phyloP scores from a whole-genome alignment of 2,888 invertebrate genomes.

The Pseudococcus longispinus region DNA sequence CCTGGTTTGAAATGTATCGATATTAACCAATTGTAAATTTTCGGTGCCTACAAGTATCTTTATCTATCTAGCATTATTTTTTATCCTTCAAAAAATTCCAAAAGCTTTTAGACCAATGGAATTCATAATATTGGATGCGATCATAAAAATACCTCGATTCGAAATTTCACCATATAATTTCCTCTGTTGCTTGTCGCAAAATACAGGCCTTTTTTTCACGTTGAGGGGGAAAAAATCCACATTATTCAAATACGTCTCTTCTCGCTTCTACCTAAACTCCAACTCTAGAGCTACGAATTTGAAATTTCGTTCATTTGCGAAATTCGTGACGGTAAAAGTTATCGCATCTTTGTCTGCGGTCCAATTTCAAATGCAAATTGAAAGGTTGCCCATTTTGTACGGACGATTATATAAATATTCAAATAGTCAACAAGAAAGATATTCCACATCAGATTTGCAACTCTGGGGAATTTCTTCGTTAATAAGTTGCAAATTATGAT shows the following conservation, averaged over 20 bases:
- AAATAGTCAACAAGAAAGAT: constrained; percentile 45
- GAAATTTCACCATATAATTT: not conserved
- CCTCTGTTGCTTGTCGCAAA: not conserved
- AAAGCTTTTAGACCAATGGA: too few relatives aligned
- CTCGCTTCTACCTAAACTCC: not conserved
- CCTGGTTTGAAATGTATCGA: not conserved
- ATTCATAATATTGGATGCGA: not conserved
- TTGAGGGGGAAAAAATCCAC: not conserved
- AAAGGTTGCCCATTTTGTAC: constrained; percentile 54
- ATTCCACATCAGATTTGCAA: constrained; percentile 42
- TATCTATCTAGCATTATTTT: too few relatives aligned
- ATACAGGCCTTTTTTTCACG: not conserved
- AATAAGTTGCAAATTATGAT: constrained; percentile 52
- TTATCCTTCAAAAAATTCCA: too few relatives aligned
- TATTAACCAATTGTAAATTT: not conserved
- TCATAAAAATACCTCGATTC: not conserved
- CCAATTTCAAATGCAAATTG: constrained; percentile 55
- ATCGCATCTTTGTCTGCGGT: constrained; percentile 53
- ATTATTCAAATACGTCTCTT: constrained; percentile 14
- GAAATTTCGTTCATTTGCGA: constrained; percentile 36
- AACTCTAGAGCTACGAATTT: not conserved
- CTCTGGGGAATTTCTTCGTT: constrained; percentile 36
- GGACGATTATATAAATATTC: constrained; percentile 51
- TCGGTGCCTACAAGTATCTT: not conserved
- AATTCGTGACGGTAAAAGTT: constrained; percentile 40